Evolutionary conservation across 2,797 vertebrate genomes (phyloP).

Genomic region (Hippocampus kuda): DNA sequence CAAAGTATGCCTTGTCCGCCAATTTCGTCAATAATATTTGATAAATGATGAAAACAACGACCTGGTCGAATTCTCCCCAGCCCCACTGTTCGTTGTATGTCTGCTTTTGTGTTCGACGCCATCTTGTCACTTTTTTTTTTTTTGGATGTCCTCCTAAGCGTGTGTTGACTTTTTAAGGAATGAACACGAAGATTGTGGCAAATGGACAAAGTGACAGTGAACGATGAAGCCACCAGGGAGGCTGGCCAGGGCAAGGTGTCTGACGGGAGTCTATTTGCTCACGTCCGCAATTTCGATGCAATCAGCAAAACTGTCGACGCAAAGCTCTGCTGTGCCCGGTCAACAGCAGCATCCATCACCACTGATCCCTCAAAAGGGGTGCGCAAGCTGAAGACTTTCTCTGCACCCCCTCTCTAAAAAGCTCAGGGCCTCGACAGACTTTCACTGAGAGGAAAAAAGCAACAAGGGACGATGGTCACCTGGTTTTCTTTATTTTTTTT

Average conservation of each 20-base stretch:
- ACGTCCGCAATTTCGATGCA: constrained; percentile 38
- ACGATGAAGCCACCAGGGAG: constrained; percentile 12
- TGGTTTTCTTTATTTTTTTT: not conserved
- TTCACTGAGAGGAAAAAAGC: constrained; percentile 33
- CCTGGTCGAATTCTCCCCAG: constrained; percentile 39
- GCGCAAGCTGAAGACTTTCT: constrained; percentile 11
- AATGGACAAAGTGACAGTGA: constrained; percentile 21
- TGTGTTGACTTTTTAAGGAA: constrained; percentile 9
- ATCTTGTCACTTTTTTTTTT: constrained; percentile 13
- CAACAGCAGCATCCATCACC: constrained; percentile 12
- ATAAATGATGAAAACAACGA: constrained; percentile 54
- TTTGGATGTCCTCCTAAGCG: constrained; percentile 8
- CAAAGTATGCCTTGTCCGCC: not conserved
- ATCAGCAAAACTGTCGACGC: constrained; percentile 27
- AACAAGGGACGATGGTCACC: constrained; percentile 32
- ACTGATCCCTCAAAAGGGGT: constrained; percentile 11
- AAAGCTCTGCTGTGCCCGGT: constrained; percentile 16
- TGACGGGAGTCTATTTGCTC: constrained; percentile 19
- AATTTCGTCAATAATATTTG: constrained; percentile 23
- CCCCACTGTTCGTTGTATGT: constrained; percentile 28
- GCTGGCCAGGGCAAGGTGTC: constrained; percentile 14
- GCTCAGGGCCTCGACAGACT: constrained; percentile 70
- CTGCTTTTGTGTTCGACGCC: constrained; percentile 26
- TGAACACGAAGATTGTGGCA: constrained; percentile 9
- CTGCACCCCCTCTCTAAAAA: constrained; percentile 53